Evolutionary conservation across 2,113 vertebrate genomes (phyloP).

Genomic region (Taxidea taxus): DNA sequence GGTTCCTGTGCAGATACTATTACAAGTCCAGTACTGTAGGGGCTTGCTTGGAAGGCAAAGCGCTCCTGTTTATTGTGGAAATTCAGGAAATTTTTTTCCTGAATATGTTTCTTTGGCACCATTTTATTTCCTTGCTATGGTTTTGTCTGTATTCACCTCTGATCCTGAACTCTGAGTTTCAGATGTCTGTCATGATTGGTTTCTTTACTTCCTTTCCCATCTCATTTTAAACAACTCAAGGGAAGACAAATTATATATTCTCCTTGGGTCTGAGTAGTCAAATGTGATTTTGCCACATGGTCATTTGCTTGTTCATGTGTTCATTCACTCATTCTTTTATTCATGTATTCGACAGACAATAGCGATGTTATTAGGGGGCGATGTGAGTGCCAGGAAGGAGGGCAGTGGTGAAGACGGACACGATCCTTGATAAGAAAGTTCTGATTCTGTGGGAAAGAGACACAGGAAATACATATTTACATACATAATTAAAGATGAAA

Average conservation of each 20-base stretch:
- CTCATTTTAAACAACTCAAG: slow-evolving; percentile 23
- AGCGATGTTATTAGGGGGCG: background rate
- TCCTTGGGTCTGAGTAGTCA: background rate
- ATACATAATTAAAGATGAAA: background rate
- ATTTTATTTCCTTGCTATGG: background rate
- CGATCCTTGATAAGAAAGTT: background rate
- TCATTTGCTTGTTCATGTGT: background rate
- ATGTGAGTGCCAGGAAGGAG: background rate
- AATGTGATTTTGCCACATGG: background rate
- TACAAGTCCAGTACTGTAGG: background rate
- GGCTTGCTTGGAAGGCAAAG: background rate
- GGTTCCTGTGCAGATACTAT: background rate
- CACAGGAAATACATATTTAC: background rate
- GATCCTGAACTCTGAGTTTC: background rate
- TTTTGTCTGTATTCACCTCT: background rate
- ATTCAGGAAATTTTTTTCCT: background rate
- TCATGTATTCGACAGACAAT: background rate
- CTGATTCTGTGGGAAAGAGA: background rate
- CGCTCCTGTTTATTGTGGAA: background rate
- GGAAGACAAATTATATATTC: background rate
- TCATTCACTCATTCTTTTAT: background rate
- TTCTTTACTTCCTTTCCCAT: background rate
- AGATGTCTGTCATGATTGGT: background rate
- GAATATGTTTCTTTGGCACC: background rate
- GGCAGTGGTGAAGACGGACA: background rate